A percentile compares a stretch with the other conserved stretches of the same genome.
Evolutionary conservation across 2,113 vertebrate species (phyloP).

Genomic region (Pterocles orientalis): DNA sequence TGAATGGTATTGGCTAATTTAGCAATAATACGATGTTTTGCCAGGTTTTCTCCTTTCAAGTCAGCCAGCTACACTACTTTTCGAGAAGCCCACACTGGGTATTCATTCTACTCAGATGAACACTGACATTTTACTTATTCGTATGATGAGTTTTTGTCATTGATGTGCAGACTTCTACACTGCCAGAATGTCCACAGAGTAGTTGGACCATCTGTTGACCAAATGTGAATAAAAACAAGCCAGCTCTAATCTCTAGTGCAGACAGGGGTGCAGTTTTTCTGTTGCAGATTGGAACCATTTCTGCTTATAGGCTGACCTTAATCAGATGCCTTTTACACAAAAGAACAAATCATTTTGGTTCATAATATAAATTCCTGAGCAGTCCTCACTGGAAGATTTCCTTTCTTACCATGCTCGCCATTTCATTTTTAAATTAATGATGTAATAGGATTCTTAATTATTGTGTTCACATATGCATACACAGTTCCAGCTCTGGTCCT

Average conservation of each 20-base stretch:
- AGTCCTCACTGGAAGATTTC: background rate
- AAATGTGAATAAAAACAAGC: conserved; percentile 68
- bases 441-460: conserved; percentile 10
- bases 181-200: conserved; percentile 35
- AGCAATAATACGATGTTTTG: background rate
- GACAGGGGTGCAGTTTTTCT: conserved; percentile 39
- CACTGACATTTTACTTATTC: conserved; percentile 73
- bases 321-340: conserved; percentile 8
- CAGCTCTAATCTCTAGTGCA: conserved; percentile 60
- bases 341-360: conserved; percentile 1
- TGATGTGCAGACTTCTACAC: conserved; percentile 42
- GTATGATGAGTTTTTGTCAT: conserved; percentile 13
- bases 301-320: conserved; percentile 47
- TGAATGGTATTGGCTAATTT: conserved; percentile 3
- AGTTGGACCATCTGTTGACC: conserved; percentile 69
- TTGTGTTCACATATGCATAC: background rate
- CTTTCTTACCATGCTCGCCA: background rate
- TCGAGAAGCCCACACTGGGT: background rate
- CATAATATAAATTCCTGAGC: background rate
- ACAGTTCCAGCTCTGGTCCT: background rate
- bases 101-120: conserved; percentile 25
- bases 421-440: background rate
- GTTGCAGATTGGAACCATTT: conserved; percentile 30
- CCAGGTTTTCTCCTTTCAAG: conserved; percentile 23
- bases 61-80: background rate